These are phyloP conservation scores for Drosophila pruinosa DNA, from an alignment of 1,140 invertebrate species.

Conservation along the genomic window DNA sequence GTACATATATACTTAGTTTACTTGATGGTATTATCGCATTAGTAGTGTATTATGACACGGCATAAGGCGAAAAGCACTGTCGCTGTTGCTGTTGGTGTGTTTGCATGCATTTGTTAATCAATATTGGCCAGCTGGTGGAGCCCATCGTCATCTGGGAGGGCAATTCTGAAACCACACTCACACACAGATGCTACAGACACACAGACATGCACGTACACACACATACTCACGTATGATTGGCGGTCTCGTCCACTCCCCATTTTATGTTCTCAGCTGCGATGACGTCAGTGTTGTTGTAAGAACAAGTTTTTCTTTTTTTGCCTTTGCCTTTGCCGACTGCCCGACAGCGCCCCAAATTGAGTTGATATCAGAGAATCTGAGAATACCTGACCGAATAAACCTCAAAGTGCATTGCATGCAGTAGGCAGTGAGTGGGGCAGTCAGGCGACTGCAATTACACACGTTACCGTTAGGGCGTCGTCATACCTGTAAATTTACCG, in stretches of 20 bases:
- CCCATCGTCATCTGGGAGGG: slow-evolving; percentile 36
- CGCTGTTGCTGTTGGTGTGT: background rate
- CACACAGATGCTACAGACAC: slow-evolving; percentile 3
- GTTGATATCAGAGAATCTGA: slow-evolving; percentile 22
- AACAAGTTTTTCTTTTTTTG: slow-evolving; percentile 58
- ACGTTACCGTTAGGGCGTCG: slow-evolving; percentile 71
- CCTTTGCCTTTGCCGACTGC: background rate
- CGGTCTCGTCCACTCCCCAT: slow-evolving; percentile 69
- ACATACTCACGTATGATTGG: slow-evolving; percentile 55
- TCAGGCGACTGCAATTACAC: slow-evolving; percentile 69
- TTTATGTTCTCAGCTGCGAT: slow-evolving; percentile 75
- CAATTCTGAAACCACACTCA: slow-evolving; percentile 7
- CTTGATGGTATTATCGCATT: slow-evolving; percentile 70
- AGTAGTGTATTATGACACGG: slow-evolving; percentile 52
- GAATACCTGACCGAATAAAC: slow-evolving; percentile 66
- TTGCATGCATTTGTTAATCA: slow-evolving; percentile 52
- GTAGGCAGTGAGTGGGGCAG: background rate
- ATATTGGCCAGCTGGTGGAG: slow-evolving; percentile 63
- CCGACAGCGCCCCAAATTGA: slow-evolving; percentile 26
- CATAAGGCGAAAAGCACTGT: slow-evolving; percentile 33
- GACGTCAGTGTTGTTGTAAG: slow-evolving; percentile 79
- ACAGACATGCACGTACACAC: slow-evolving; percentile 18
- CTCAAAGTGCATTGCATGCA: slow-evolving; percentile 53
- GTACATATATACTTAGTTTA: slow-evolving; percentile 27
- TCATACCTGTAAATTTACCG: slow-evolving; percentile 61